Conservation (phyloP, 2,797 vertebrate species). For the Rhinoraja longicauda region DNA sequence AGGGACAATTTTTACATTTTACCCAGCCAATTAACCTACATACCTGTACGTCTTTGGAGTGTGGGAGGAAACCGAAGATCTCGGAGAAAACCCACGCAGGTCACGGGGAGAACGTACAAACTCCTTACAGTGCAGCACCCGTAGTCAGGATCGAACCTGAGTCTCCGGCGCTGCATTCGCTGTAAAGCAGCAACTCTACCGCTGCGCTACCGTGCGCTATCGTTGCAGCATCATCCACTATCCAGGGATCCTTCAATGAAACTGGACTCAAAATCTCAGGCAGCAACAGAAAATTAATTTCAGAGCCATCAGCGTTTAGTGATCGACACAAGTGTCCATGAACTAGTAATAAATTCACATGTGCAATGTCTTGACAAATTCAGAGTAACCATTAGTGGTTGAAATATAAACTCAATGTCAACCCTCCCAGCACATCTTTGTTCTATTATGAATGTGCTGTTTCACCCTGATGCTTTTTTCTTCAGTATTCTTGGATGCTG, state of each 20-base stretch:
- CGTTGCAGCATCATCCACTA: not conserved
- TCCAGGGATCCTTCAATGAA: not conserved
- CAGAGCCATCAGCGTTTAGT: no score
- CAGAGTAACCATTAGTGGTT: not conserved
- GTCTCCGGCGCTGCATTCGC: no score
- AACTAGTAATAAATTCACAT: not conserved
- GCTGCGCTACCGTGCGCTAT: no score
- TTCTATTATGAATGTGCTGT: not conserved
- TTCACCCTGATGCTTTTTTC: not conserved
- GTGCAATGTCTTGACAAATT: not conserved
- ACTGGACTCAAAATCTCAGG: not conserved
- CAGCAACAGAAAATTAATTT: not conserved
- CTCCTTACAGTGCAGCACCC: no score
- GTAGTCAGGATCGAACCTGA: no score
- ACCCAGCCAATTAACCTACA: no score
- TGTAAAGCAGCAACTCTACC: no score
- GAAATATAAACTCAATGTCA: constrained; percentile 1
- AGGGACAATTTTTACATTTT: no score
- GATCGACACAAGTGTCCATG: not conserved
- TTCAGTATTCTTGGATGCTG: not conserved
- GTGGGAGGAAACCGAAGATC: no score
- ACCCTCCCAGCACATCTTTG: not conserved
- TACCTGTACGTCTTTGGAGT: no score
- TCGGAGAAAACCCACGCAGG: no score
- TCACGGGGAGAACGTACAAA: no score